Conservation (phyloP, 2,113 vertebrate genomes). For the Tamias sibiricus region DNA sequence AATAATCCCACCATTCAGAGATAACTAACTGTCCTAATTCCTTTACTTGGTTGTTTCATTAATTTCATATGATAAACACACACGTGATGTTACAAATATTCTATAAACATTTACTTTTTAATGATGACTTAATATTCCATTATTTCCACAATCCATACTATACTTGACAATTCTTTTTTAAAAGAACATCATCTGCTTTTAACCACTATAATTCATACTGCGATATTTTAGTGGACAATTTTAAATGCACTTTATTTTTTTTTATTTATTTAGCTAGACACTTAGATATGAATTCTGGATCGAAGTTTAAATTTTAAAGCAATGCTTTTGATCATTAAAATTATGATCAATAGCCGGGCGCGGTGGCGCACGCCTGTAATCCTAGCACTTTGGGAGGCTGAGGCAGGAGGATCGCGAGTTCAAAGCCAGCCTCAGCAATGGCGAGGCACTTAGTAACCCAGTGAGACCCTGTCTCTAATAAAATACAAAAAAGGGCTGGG, state of each 20-base stretch:
- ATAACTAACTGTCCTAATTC: neutral
- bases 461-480: too few species aligned
- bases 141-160: neutral
- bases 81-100: neutral
- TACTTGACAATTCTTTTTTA: neutral
- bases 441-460: too few species aligned
- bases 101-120: conserved; percentile 34
- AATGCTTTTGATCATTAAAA: neutral
- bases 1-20: neutral
- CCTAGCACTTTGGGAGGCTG: too few species aligned
- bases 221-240: neutral
- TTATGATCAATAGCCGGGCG: neutral
- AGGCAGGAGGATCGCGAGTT: too few species aligned
- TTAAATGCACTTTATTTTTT: neutral
- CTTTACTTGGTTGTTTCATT: neutral
- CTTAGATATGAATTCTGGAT: neutral
- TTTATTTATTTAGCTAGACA: neutral
- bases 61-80: neutral
- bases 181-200: neutral
- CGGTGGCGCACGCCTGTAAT: too few species aligned
- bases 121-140: conserved; percentile 22
- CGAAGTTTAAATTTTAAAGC: neutral
- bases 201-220: neutral
- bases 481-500: too few species aligned
- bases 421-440: too few species aligned